A percentile compares a stretch with the other conserved stretches of the same genome.
phyloP scores from a whole-genome alignment of 2,113 vertebrate genomes.

The Leucopsar rothschildi region DNA sequence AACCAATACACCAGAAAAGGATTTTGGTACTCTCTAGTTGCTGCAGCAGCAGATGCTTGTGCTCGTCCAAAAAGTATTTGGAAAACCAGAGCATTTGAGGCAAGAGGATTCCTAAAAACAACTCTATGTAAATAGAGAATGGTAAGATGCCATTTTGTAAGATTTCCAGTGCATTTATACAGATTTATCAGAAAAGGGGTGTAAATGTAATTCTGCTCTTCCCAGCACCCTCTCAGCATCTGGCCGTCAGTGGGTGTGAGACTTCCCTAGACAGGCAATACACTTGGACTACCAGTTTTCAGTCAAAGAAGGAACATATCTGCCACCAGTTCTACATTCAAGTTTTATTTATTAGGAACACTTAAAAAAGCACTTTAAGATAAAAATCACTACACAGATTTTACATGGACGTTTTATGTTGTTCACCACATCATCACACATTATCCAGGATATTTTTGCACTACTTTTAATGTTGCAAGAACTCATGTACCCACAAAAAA shows the following conservation, averaged over 20 bases:
- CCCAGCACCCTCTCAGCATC: neutral
- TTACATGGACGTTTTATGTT: neutral
- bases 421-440: fast-evolving
- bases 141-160: neutral
- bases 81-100: conserved; percentile 34
- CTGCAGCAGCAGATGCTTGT: neutral
- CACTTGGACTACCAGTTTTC: neutral
- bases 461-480: neutral
- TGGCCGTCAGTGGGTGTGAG: neutral
- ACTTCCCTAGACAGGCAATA: neutral
- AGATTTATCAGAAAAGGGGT: neutral
- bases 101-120: neutral
- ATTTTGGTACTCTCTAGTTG: conserved; percentile 21
- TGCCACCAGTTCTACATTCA: neutral
- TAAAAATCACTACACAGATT: neutral
- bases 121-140: neutral
- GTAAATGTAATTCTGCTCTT: neutral
- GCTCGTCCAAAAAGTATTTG: neutral
- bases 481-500: neutral
- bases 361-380: neutral
- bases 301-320: neutral
- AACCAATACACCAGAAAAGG: neutral
- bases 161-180: neutral
- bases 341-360: neutral
- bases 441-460: neutral